These are phyloP conservation scores for Pterocles gutturalis DNA, from an alignment of 2,113 vertebrate species.

Conservation along the genomic window DNA sequence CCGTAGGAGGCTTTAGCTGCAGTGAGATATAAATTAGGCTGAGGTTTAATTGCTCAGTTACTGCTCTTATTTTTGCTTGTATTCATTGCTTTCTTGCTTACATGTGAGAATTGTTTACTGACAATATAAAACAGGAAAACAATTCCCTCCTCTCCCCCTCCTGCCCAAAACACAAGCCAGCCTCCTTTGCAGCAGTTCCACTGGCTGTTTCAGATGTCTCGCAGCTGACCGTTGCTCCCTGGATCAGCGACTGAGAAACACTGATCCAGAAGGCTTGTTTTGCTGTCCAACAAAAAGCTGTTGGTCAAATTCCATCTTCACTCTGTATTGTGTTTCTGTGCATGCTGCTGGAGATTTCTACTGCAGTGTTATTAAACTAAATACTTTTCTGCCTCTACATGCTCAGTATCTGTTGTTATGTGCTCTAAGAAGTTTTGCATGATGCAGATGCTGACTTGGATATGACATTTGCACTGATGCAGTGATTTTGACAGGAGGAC, in stretches of 20 bases:
- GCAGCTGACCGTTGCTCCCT: neutral
- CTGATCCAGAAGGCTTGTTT: neutral
- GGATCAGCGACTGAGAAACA: neutral
- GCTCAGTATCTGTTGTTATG: rapidly evolving
- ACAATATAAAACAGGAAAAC: neutral
- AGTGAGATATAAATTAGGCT: neutral
- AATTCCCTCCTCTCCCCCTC: neutral
- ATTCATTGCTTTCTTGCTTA: neutral
- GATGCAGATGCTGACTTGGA: neutral
- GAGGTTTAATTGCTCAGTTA: neutral
- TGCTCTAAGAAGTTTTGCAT: neutral
- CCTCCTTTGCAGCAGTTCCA: slow-evolving; percentile 12
- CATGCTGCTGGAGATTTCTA: neutral
- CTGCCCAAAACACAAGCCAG: neutral
- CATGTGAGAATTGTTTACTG: neutral
- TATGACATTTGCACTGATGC: neutral
- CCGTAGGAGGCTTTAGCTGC: neutral
- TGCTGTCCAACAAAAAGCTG: neutral
- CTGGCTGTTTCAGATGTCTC: neutral
- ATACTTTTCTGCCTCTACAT: rapidly evolving
- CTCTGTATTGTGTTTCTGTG: neutral
- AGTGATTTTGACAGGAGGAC: neutral
- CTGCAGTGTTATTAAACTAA: neutral
- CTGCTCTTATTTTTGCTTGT: neutral
- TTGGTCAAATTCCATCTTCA: neutral